Evolutionary conservation across 2,888 invertebrate species (phyloP).

Genomic region (Hoplodrina ambigua): DNA sequence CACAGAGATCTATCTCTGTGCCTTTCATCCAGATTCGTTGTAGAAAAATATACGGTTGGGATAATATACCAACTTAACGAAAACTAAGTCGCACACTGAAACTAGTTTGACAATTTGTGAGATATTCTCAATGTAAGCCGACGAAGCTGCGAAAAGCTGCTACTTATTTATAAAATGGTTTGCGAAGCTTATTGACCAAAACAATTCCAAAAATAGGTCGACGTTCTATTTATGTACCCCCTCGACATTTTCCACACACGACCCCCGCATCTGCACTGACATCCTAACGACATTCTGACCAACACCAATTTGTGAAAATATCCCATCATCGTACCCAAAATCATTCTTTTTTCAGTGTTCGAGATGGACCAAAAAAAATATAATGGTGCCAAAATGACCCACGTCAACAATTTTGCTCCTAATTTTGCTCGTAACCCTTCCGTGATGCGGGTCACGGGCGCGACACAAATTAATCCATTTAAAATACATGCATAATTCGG

Average conservation of each 20-base stretch:
- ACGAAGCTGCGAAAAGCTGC: background rate
- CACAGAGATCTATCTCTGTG: too few species aligned
- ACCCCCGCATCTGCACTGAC: constrained; percentile 8
- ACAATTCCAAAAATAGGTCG: constrained; percentile 5
- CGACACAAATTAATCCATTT: constrained; percentile 81
- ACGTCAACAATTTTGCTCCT: constrained; percentile 70
- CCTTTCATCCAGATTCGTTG: too few species aligned
- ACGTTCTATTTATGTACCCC: constrained; percentile 7
- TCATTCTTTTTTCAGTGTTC: constrained; percentile 48
- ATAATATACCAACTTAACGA: too few species aligned
- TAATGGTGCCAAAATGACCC: constrained; percentile 65
- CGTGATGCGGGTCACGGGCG: constrained; percentile 73
- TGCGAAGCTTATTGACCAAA: background rate
- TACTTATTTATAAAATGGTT: background rate
- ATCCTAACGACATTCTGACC: constrained; percentile 25
- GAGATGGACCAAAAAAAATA: constrained; percentile 37
- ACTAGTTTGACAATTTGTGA: background rate
- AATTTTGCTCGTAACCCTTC: constrained; percentile 66
- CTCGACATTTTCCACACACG: constrained; percentile 25
- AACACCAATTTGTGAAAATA: constrained; percentile 40
- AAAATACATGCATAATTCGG: constrained; percentile 76
- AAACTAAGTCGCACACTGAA: too few species aligned
- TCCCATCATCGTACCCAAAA: constrained; percentile 48
- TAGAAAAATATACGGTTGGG: too few species aligned
- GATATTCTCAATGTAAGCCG: background rate